phyloP scores from a whole-genome alignment of 2,113 vertebrate species.

The Theristicus caerulescens region DNA sequence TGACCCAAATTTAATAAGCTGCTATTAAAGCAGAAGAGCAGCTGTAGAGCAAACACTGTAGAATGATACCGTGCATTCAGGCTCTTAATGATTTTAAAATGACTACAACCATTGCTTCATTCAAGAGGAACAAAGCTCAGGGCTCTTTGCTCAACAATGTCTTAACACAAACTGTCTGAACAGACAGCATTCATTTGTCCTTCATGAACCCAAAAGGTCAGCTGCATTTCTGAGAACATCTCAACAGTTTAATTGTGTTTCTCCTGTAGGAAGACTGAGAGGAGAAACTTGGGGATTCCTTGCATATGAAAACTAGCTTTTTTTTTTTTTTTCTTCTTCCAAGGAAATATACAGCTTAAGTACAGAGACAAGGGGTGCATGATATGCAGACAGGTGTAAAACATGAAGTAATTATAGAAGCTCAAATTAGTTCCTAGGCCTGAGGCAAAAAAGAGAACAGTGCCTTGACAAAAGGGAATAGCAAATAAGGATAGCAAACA shows the following conservation, averaged over 20 bases:
- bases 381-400: conserved; percentile 99
- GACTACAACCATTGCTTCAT: conserved; percentile 85
- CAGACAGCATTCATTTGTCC: conserved; percentile 79
- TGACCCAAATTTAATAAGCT: conserved; percentile 88
- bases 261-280: conserved; percentile 59
- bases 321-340: conserved; percentile 34
- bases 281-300: conserved; percentile 64
- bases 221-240: conserved; percentile 69
- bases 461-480: conserved; percentile 87
- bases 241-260: conserved; percentile 77
- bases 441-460: conserved; percentile 86
- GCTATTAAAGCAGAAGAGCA: conserved; percentile 80
- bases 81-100: conserved; percentile 88
- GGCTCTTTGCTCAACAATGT: conserved; percentile 76
- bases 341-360: conserved; percentile 78
- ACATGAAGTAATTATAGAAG: conserved; percentile 96
- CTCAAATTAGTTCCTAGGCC: conserved; percentile 97
- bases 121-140: conserved; percentile 80
- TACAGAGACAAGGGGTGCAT: conserved; percentile 83
- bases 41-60: conserved; percentile 80
- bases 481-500: conserved; percentile 94
- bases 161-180: conserved; percentile 80
- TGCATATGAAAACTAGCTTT: conserved; percentile 63
- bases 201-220: conserved; percentile 80
- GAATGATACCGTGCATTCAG: conserved; percentile 82